These are phyloP conservation scores for Drosophila ficusphila DNA, from an alignment of 1,140 invertebrate species.

Conservation along the genomic window DNA sequence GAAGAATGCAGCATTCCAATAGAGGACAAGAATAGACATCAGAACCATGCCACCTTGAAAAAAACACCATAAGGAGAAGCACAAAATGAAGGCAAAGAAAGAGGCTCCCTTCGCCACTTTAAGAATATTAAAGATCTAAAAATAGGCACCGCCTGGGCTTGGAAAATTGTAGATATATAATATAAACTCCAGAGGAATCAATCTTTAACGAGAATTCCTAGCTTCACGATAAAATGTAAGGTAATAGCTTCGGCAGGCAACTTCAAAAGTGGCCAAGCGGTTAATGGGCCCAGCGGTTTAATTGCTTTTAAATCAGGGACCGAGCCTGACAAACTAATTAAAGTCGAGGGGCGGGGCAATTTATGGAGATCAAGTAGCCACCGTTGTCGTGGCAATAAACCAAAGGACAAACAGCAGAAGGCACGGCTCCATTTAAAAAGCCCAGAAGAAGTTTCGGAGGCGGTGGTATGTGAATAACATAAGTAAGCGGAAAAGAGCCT, in stretches of 20 bases:
- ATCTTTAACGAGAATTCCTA: neutral
- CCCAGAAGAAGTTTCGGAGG: constrained; percentile 7
- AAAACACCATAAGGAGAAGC: neutral
- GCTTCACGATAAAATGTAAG: too few species aligned
- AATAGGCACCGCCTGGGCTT: too few species aligned
- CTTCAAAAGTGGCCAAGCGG: constrained; percentile 5
- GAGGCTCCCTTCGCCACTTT: too few species aligned
- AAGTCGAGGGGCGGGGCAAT: constrained; percentile 38
- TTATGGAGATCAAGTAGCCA: constrained; percentile 24
- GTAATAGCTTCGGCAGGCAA: neutral
- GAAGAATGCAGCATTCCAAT: neutral
- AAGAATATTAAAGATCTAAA: too few species aligned
- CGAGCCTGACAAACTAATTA: constrained; percentile 63
- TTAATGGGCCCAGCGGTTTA: constrained; percentile 35
- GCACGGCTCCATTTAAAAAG: constrained; percentile 55
- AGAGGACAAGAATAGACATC: neutral
- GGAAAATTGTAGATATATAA: too few species aligned
- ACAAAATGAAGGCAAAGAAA: neutral
- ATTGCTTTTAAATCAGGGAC: constrained; percentile 49
- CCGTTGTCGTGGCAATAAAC: constrained; percentile 38
- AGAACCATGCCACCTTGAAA: neutral
- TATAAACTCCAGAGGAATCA: neutral
- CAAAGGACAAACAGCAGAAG: constrained; percentile 22
- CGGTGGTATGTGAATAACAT: constrained; percentile 15
- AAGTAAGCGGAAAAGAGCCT: constrained; percentile 37